These are phyloP conservation scores for Stramonita haemastoma DNA, from an alignment of 2,888 invertebrate species.

Conservation along the genomic window DNA sequence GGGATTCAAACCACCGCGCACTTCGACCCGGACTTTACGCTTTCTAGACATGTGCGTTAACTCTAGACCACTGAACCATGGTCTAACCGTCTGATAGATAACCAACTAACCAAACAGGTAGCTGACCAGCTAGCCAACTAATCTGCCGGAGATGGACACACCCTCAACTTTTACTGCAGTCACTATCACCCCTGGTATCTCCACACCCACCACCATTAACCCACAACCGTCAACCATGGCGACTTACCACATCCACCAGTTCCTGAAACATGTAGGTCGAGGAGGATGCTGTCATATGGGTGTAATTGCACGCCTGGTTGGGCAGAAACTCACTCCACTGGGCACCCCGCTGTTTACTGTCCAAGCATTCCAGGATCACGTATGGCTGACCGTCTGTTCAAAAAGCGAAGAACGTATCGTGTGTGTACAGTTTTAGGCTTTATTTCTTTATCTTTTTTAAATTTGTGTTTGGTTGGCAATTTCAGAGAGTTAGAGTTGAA, in stretches of 20 bases:
- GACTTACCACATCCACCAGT: not conserved
- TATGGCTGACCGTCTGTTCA: not conserved
- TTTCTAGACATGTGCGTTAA: too few relatives aligned
- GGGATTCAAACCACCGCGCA: too few relatives aligned
- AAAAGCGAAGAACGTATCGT: not conserved
- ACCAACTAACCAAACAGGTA: not conserved
- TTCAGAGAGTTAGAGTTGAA: too few relatives aligned
- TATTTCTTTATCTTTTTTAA: not conserved
- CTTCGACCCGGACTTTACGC: too few relatives aligned
- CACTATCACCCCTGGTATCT: too few relatives aligned
- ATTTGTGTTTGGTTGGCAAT: too few relatives aligned
- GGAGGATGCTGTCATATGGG: not conserved
- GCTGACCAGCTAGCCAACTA: not conserved
- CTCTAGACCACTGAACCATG: too few relatives aligned
- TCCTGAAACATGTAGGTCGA: not conserved
- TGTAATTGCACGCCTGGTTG: conserved; percentile 16
- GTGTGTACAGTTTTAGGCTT: not conserved
- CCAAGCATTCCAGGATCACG: not conserved
- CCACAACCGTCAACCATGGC: too few relatives aligned
- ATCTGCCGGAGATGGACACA: not conserved
- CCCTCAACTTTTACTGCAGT: too few relatives aligned
- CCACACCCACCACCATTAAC: too few relatives aligned
- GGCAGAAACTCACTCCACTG: conserved; percentile 19
- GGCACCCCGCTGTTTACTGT: not conserved
- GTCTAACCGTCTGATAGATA: too few relatives aligned